Evolutionary conservation across 1,140 invertebrate genomes (phyloP).

Genomic region (Adoxophyes honmai): DNA sequence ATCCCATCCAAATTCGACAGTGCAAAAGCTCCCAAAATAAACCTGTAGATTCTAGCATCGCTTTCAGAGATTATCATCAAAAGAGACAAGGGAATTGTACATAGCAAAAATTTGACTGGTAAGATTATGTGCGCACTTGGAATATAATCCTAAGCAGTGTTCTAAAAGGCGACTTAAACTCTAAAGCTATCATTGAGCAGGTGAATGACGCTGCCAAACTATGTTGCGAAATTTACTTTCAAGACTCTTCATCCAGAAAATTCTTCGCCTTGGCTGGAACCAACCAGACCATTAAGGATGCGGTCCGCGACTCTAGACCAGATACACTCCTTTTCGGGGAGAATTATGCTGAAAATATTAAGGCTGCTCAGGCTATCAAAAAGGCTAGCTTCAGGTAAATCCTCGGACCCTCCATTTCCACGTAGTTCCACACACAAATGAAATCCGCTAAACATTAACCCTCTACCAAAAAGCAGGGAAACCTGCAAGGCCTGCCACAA

Average conservation of each 20-base stretch:
- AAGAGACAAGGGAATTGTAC: constrained; percentile 10
- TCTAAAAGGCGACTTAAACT: neutral
- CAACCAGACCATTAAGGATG: neutral
- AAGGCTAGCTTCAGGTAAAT: neutral
- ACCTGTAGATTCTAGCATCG: neutral
- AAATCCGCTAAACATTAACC: neutral
- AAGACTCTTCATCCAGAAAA: constrained; percentile 3
- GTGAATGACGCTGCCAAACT: constrained; percentile 1
- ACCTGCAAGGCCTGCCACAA: neutral
- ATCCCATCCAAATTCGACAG: neutral
- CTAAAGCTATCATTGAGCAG: neutral
- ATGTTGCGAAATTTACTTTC: neutral
- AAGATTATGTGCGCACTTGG: neutral
- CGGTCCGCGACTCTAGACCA: neutral
- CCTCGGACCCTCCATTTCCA: neutral
- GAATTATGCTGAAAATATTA: neutral
- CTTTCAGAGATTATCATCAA: neutral
- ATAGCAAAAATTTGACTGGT: neutral
- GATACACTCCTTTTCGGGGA: neutral
- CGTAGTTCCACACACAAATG: neutral
- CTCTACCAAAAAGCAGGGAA: neutral
- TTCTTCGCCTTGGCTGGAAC: neutral
- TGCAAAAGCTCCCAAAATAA: neutral
- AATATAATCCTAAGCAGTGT: neutral
- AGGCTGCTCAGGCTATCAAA: neutral